Percentiles rank a stretch among this genome's conserved stretches.
phyloP scores from a whole-genome alignment of 2,888 invertebrate species.

The Meiosimyza platycephala region DNA sequence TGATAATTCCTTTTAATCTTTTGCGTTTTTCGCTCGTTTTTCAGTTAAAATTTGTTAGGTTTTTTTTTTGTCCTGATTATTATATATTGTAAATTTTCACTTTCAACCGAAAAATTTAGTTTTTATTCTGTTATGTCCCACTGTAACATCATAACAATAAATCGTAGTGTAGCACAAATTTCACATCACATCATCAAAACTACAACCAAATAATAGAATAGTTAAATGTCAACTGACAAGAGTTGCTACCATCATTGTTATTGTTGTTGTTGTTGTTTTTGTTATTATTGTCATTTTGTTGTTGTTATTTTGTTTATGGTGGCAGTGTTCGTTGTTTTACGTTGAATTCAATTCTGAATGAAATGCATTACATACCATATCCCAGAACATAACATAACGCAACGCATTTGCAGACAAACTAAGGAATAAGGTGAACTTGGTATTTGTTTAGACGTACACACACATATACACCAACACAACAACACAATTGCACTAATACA shows the following conservation, averaged over 20 bases:
- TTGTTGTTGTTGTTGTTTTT: conserved; percentile 44
- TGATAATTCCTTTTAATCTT: too few relatives aligned
- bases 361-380: background rate
- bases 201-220: conserved; percentile 32
- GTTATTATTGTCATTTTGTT: conserved; percentile 42
- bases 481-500: background rate
- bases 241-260: conserved; percentile 30
- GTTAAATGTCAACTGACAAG: conserved; percentile 27
- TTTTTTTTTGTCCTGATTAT: too few relatives aligned
- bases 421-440: background rate
- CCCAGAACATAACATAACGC: background rate
- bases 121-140: background rate
- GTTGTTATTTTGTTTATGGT: conserved; percentile 31
- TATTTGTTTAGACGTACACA: too few relatives aligned
- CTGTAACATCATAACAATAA: conserved; percentile 31
- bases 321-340: background rate
- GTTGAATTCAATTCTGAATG: conserved; percentile 6
- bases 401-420: background rate
- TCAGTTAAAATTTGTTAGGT: too few relatives aligned
- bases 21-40: too few relatives aligned
- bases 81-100: too few relatives aligned
- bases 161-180: conserved; percentile 12
- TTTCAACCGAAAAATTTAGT: too few relatives aligned
- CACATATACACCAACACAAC: too few relatives aligned
- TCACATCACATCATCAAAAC: conserved; percentile 23